Evolutionary conservation across 92 coral and sea anemone species (phyloP), one percentile per base, ranked within the genome.

Genomic region (Palythoa heliodiscus): DNA sequence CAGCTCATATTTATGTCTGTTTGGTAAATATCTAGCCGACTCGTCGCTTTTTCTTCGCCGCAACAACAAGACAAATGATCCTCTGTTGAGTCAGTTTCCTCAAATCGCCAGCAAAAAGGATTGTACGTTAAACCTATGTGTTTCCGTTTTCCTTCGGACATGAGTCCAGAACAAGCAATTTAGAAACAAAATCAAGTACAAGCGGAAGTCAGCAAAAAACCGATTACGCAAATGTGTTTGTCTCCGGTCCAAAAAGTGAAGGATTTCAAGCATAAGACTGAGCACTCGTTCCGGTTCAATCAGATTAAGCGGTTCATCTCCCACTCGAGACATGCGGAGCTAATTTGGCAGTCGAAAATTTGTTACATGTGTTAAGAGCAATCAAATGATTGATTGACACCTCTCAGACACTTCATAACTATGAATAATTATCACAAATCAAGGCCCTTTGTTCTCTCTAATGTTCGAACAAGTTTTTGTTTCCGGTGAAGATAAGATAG

Each of bases 401-500:
- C 35, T 48, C 58, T 80, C 84, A 80, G 84, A 80, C 84, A 80
- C 74, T 80, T 80, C 84, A 80, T 52, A 80, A 64, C 84, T 47
- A 88, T 88, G 92, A 94, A 90, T 92, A 88, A 94, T 94, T 94
- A 94, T 89, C 89, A 75, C 89, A 86, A 91, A 90, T 94, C 98
- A 93, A 63, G 84, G 86, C 89, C 89, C 92, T 94, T 94, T 94
- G 98, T 94, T 86, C 87, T 75, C 73, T 80, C 87, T 94, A 93
- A 94, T 94, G 98, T 94, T 90, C 95, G 92, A 92, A 94, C 98
- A 94, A 88, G 95, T 79, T 87, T 43, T 87, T 85, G 90, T 83
- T 94, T 94, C 98, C 98, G 98, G 98, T 94, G 86, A 70, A 83
- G 95, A 94, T 92, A 94, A 86, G 91, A 93, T 91, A 89, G 89